A percentile compares a stretch with the other conserved stretches of the same genome.
These are phyloP conservation scores for Stratiomys singularior DNA, from an alignment of 2,888 invertebrate species.

Conservation along the genomic window DNA sequence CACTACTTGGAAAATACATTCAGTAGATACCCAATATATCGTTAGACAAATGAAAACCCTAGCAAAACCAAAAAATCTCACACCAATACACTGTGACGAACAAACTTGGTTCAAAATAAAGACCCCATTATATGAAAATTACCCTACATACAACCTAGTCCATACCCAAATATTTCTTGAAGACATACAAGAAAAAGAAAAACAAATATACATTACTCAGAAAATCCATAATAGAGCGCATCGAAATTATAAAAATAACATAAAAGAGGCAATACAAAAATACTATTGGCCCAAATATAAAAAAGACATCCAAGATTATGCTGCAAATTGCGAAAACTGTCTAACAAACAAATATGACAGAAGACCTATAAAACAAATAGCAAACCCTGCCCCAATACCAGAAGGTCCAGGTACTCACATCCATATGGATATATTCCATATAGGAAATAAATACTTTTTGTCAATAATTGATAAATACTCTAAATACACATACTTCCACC, in stretches of 20 bases:
- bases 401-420: background rate
- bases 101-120: conserved; percentile 10
- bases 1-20: background rate
- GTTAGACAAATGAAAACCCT: background rate
- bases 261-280: too few species aligned
- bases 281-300: background rate
- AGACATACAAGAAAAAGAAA: background rate
- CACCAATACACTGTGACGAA: background rate
- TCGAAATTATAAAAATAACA: background rate
- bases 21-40: background rate
- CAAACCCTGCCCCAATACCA: background rate
- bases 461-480: background rate
- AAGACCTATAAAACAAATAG: background rate
- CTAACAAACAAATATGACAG: conserved; percentile 12
- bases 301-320: background rate
- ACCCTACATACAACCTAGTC: background rate
- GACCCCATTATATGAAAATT: background rate
- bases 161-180: background rate
- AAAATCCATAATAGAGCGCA: background rate
- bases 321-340: conserved; percentile 9
- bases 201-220: background rate
- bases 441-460: background rate
- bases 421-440: conserved; percentile 20
- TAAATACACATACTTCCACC: background rate
- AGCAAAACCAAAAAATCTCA: background rate